Evolutionary conservation across 2,113 vertebrate species (phyloP), one percentile per base, ranked within the genome.

Genomic region (Ophthalmolycus amberensis): DNA sequence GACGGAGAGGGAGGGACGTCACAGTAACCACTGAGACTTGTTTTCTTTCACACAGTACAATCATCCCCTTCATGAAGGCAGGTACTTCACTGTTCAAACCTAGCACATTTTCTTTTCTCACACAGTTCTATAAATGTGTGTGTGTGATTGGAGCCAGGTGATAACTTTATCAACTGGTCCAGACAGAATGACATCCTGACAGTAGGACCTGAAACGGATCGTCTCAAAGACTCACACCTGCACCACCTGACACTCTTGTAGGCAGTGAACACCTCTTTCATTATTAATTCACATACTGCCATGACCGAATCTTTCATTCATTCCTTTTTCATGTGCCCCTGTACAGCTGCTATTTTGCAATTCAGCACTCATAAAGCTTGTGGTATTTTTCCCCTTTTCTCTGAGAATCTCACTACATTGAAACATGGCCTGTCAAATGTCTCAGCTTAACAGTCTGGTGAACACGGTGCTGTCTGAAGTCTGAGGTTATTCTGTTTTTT

Each of bases 201-300:
- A 69, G 56, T 42, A 22, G 6, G 18, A 38, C 27, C 69, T 64
- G 56, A 63, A 58, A 4, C 27, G 9, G 25, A 72, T 54, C 18
- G 5, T 65, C 59, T 60, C 0, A 1, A 29, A 50, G 8, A 6
- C 70, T 83, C 32, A 18, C 42, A 54, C 52, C 68, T 68, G 27
- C 75, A 46, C 16, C 40, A 32, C 74, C 60, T 77, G 65, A 83
- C 91, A 27, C 44, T 65, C 73, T 52, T 50, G 40, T 59, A 78
- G 77, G 67, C 65, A 34, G 74, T 22, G 75, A 83, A 68, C 85
- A 67, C 38, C 56, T 75, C 56, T 46, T 70, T 80, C 75, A 88
- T 92, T 83, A 91, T 88, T 91, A 87, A 92, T 93, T 84, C 78
- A 90, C 22, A 66, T 76, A 16, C 83, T 90, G 82, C 80, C 86